Conservation (phyloP, 2,113 vertebrate species). For the Damaliscus lunatus region DNA sequence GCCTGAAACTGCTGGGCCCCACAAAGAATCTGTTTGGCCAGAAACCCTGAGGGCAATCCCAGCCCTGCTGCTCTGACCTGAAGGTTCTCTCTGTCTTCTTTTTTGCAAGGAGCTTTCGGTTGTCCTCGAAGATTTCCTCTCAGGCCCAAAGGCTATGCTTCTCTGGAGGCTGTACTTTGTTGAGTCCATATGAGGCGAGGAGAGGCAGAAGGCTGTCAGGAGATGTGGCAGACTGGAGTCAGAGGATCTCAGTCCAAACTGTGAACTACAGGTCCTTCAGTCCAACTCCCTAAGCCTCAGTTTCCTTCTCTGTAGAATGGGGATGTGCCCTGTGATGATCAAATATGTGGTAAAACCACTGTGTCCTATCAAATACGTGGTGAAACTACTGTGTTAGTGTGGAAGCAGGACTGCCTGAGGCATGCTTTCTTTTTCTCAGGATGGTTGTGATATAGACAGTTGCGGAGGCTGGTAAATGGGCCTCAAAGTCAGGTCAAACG, state of each 20-base stretch:
- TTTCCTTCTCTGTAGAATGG: not conserved
- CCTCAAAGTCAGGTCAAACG: not conserved
- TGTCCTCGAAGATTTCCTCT: not conserved
- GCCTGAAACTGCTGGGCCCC: not conserved
- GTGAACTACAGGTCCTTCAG: not conserved
- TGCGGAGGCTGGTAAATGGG: not conserved
- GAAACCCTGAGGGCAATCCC: not conserved
- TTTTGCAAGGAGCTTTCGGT: not conserved
- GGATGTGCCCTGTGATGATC: not conserved
- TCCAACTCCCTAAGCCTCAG: not conserved
- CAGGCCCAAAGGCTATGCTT: too few species aligned
- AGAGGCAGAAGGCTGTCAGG: not conserved
- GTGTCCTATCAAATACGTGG: not conserved
- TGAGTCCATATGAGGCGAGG: not conserved
- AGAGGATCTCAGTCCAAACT: not conserved
- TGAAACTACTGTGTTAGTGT: not conserved
- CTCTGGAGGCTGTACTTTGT: not conserved
- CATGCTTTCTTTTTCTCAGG: not conserved
- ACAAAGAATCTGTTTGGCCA: not conserved
- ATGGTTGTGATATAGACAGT: not conserved
- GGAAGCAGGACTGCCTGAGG: not conserved
- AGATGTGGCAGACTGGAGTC: fast-evolving
- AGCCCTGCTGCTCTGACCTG: not conserved
- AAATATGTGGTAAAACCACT: not conserved
- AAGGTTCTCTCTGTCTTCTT: not conserved